Evolutionary conservation across 2,888 invertebrate species (phyloP), one percentile per base, ranked within the genome.

Genomic region (Macaria liturata): DNA sequence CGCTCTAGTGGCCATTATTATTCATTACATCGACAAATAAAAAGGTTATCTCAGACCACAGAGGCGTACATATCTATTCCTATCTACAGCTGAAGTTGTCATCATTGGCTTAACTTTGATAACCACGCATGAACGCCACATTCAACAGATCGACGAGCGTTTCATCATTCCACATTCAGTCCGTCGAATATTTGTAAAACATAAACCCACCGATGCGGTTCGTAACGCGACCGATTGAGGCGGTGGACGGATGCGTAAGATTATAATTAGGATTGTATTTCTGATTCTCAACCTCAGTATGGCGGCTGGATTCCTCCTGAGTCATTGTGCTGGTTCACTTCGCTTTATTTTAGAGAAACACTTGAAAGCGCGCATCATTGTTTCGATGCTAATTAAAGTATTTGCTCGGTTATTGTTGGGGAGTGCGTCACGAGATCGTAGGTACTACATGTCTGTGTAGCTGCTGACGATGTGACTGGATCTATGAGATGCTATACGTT

Each of bases 181-280:
- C 7, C 42, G 6, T n/a, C 4, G 42, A 8, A 42, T 64, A 63
- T 64, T 57, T 9, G 32, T 32, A 46, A 46, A 42, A 51, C 46
- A 54, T 58, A 46, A 50, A 59, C 44, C 54, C 32, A 32, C 9
- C 9, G 65, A 63, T 66, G 70, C 66, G 75, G 69, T 72, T 75
- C 69, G 72, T 76, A 74, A 73, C 84, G 83, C 85, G 81, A 80
- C 80, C 86, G 88, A 88, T 88, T 84, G 87, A 86, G 88, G 86
- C 84, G 84, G 81, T 54, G 83, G 88, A 88, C 90, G 91, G 91
- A 91, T 91, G 90, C 89, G 87, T 88, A 82, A 83, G 90, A 91
- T 91, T 91, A 91, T 91, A 91, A 91, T 91, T 91, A 91, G 91
- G 91, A 88, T 87, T 90, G 91, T 91, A 91, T 91, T 91, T 91